phyloP scores from a whole-genome alignment of 2,113 vertebrate species.

The Peromyscus leucopus region DNA sequence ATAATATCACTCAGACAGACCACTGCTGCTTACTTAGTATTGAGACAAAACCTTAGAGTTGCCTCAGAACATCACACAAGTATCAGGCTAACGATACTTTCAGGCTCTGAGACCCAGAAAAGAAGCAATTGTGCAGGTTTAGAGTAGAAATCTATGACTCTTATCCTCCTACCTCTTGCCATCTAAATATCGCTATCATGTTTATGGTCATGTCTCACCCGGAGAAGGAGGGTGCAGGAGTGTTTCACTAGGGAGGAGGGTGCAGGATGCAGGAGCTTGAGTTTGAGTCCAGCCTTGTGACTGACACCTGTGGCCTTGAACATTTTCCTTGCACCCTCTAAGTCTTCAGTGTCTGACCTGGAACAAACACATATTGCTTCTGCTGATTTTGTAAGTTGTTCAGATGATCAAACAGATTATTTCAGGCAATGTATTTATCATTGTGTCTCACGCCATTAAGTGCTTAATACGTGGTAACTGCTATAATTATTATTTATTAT shows the following conservation, averaged over 20 bases:
- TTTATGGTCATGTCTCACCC: not conserved
- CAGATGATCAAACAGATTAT: conserved; percentile 28
- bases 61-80: not conserved
- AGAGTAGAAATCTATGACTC: not conserved
- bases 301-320: not conserved
- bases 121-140: not conserved
- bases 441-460: conserved; percentile 66
- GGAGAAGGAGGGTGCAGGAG: too few relatives aligned
- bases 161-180: not conserved
- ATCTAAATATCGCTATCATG: not conserved
- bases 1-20: not conserved
- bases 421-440: conserved; percentile 70
- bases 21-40: not conserved
- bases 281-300: not conserved
- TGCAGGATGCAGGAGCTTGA: not conserved
- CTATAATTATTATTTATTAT: conserved; percentile 73
- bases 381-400: conserved; percentile 46
- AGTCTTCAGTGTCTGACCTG: conserved; percentile 15
- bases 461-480: conserved; percentile 68
- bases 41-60: not conserved
- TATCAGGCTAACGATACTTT: not conserved
- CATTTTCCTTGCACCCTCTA: not conserved
- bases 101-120: not conserved
- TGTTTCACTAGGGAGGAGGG: too few relatives aligned
- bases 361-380: not conserved